Evolutionary conservation across 2,888 invertebrate species (phyloP).

Genomic region (Aphodius granarius): DNA sequence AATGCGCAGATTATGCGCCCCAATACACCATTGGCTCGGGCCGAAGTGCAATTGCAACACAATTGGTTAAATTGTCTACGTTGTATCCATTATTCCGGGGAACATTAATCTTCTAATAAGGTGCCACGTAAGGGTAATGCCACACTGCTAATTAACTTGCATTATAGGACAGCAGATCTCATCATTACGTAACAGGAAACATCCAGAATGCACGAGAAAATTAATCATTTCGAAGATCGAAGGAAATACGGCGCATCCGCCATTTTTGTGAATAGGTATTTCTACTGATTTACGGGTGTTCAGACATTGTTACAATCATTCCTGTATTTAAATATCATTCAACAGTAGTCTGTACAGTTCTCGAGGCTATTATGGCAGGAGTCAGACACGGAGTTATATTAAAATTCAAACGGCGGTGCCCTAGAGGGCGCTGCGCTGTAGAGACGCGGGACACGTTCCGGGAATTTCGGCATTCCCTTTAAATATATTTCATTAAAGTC

Average conservation of each 20-base stretch:
- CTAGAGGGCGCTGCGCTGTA: background rate
- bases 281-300: background rate
- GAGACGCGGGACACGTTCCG: background rate
- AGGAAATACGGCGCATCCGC: background rate
- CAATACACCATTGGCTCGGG: background rate
- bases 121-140: background rate
- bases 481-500: conserved; percentile 35
- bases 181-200: background rate
- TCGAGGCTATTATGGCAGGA: background rate
- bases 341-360: background rate
- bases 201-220: background rate
- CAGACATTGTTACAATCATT: no score
- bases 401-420: background rate
- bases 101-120: background rate
- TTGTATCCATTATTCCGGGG: background rate
- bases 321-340: no score
- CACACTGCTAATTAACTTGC: background rate
- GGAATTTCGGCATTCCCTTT: conserved; percentile 28
- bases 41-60: background rate
- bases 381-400: background rate
- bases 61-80: background rate
- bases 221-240: background rate
- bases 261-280: background rate
- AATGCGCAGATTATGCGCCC: background rate
- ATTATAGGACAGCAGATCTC: background rate